A percentile compares a stretch with the other conserved stretches of the same genome.
Evolutionary conservation across 2,797 vertebrate species (phyloP).

Genomic region (Chanos chanos): DNA sequence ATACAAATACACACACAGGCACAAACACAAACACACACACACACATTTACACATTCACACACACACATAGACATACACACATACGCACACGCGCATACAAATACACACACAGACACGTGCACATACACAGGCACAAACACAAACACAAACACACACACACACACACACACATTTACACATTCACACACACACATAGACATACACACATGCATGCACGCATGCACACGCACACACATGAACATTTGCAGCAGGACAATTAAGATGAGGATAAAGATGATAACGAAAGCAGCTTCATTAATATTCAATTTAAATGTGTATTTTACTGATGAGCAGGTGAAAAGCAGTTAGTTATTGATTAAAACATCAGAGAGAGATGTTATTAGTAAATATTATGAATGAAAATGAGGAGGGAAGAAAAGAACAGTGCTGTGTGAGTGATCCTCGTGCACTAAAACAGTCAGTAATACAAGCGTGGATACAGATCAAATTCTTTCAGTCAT

Average conservation of each 20-base stretch:
- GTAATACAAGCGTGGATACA: slow-evolving; percentile 16
- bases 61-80: not conserved
- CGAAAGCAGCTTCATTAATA: too few relatives aligned
- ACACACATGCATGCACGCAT: too few relatives aligned
- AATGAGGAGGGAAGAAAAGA: not conserved
- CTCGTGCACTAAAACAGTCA: slow-evolving; percentile 25
- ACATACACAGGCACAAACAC: slow-evolving; percentile 7
- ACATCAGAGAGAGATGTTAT: too few relatives aligned
- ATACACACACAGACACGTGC: too few relatives aligned
- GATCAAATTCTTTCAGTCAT: slow-evolving; percentile 32
- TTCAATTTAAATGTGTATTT: too few relatives aligned
- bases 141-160: too few relatives aligned
- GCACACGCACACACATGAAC: not conserved
- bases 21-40: too few relatives aligned
- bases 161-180: not conserved
- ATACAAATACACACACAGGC: too few relatives aligned
- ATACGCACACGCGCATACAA: not conserved
- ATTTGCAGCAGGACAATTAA: not conserved
- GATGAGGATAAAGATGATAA: too few relatives aligned
- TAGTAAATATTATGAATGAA: too few relatives aligned
- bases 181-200: not conserved
- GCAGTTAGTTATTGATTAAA: too few relatives aligned
- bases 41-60: not conserved
- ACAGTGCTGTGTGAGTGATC: slow-evolving; percentile 18
- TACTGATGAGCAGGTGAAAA: too few relatives aligned